Conservation (phyloP, 1,140 invertebrate genomes). For the Bombus haemorrhoidalis region DNA sequence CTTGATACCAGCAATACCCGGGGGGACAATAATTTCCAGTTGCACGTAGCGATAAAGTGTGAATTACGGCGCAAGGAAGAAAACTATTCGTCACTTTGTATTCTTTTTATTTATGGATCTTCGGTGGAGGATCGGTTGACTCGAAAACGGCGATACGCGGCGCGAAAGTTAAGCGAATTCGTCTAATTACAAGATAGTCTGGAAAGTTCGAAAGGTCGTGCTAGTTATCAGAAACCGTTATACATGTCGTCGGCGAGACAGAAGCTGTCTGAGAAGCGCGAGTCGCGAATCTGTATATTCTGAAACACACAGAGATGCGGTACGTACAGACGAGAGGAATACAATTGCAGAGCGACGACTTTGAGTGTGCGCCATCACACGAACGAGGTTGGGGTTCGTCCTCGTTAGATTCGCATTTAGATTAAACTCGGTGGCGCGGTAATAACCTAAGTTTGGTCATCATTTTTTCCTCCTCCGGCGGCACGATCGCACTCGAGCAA, state of each 20-base stretch:
- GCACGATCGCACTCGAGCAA: conserved; percentile 26
- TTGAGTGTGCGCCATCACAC: not conserved
- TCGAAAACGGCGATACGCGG: too few species aligned
- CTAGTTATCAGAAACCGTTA: conserved; percentile 32
- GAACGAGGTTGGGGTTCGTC: conserved; percentile 11
- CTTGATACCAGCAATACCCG: not conserved
- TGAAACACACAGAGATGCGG: too few species aligned
- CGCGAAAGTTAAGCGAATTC: not conserved
- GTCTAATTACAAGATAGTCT: conserved; percentile 20
- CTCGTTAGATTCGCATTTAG: conserved; percentile 75
- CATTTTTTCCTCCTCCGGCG: conserved; percentile 46
- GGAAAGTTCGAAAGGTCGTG: conserved; percentile 33
- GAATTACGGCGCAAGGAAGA: not conserved
- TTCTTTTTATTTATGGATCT: not conserved
- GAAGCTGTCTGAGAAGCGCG: not conserved
- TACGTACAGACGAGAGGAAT: not conserved
- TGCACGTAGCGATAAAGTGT: conserved; percentile 1
- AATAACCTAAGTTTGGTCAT: conserved; percentile 68
- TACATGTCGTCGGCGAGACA: conserved; percentile 22
- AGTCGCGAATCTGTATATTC: not conserved
- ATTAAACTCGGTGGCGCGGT: conserved; percentile 60
- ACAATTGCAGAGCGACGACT: conserved; percentile 13
- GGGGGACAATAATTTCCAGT: conserved; percentile 10
- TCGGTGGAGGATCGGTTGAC: not conserved
- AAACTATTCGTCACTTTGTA: not conserved